Base-by-base conservation (phyloP, 2,797 vertebrate species). In the Myripristis murdjan region DNA sequence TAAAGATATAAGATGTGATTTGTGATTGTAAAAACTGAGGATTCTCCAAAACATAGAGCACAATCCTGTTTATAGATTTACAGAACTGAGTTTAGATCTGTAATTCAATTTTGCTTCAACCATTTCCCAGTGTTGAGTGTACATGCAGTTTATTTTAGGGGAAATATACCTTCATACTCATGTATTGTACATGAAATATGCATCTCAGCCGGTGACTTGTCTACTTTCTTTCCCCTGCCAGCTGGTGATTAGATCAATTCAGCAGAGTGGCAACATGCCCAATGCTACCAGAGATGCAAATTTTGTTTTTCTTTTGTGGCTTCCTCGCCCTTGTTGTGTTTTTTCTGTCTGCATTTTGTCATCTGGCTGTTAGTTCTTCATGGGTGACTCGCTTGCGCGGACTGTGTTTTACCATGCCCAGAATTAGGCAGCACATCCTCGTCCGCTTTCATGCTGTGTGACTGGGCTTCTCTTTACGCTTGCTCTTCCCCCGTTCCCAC, bases 401-500 rank as follows among this genome's bases (percentile, higher is more conserved):
- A 66, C 82, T 48, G 72, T 59, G 73, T 87, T 83, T 84, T 73
- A 66, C 57, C 75, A 37, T 54, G 70, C 61, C 53, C 73, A 79
- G 81, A n/a, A 89, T 90, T 84, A 90, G 86, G 82, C 73, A 53
- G 7, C 76, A 33, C 20, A 10, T 59, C n/a, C 80, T 84, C 84
- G 82, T 89, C 76, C 65, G 49, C 61, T 71, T 75, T 86, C 77
- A 73, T 87, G 77, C 70, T 79, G 70, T 80, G 77, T 74, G 77
- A 82, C 84, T 72, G 70, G 72, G 70, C 74, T 77, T 58, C 62
- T 84, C 75, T 91, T 84, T 72, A 75, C 76, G 69, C 77, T 64
- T 24, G 70, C 70, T 78, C 76, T 78, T 82, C 23, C 61, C 62
- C 44, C 10, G 55, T 91, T 90, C 81, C 82, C 78, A 82, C 81